Evolutionary conservation across 2,888 invertebrate species (phyloP).

Genomic region (Xanthia togata): DNA sequence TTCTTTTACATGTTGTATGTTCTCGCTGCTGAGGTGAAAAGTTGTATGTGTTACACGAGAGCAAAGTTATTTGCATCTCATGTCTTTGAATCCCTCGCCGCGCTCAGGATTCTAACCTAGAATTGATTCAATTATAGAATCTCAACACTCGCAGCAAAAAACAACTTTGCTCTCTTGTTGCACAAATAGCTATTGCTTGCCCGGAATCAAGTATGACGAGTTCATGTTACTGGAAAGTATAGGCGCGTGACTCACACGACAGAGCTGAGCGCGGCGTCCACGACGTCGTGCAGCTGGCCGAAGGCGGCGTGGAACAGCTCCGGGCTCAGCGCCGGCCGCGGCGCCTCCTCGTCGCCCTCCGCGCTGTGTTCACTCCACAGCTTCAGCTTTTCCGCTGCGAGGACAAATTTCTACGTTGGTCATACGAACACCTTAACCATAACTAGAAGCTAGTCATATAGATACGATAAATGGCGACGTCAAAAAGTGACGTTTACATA

Average conservation of each 20-base stretch:
- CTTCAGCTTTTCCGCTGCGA: slow-evolving; percentile 71
- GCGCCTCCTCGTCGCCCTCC: slow-evolving; percentile 60
- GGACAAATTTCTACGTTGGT: neutral
- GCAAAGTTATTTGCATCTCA: no score
- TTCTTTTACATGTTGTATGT: no score
- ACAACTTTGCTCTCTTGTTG: no score
- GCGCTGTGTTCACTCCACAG: slow-evolving; percentile 66
- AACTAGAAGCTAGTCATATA: neutral
- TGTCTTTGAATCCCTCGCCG: no score
- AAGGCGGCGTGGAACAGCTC: slow-evolving; percentile 66
- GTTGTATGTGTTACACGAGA: no score
- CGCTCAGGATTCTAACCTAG: no score
- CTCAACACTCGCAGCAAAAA: no score
- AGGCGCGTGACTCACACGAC: slow-evolving; percentile 66
- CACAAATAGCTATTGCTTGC: no score
- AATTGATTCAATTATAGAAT: no score
- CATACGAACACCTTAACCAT: neutral
- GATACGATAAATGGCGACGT: neutral
- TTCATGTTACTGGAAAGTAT: neutral
- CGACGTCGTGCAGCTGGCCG: slow-evolving; percentile 68
- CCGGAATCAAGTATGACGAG: neutral
- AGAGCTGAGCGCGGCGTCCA: slow-evolving; percentile 70
- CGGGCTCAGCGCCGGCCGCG: slow-evolving; percentile 67
- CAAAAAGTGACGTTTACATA: neutral
- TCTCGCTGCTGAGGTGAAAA: no score